These are phyloP conservation scores for Asarcornis scutulata DNA, from an alignment of 2,113 vertebrate species.

Conservation along the genomic window DNA sequence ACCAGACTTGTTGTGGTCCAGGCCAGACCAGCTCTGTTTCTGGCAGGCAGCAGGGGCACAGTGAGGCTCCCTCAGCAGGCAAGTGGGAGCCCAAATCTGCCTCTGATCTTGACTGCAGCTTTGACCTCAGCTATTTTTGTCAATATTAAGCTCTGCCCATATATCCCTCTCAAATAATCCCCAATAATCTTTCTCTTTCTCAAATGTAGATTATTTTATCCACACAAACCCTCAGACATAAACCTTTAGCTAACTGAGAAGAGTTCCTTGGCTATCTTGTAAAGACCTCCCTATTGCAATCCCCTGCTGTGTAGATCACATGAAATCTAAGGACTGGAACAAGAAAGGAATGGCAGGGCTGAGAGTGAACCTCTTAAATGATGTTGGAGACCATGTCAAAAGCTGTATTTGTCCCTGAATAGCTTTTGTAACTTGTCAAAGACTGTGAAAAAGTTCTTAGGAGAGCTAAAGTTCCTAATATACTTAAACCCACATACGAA, in stretches of 20 bases:
- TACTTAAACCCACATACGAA: not conserved
- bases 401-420: not conserved
- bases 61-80: not conserved
- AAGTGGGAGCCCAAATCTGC: not conserved
- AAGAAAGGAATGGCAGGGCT: not conserved
- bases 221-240: not conserved
- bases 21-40: not conserved
- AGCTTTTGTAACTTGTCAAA: not conserved
- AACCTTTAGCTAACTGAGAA: not conserved
- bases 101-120: not conserved
- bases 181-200: not conserved
- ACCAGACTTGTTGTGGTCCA: not conserved
- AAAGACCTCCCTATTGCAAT: rapidly evolving
- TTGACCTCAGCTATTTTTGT: not conserved
- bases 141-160: not conserved
- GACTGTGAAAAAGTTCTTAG: not conserved
- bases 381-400: not conserved
- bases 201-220: not conserved
- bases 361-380: not conserved
- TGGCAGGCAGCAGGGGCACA: not conserved
- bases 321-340: not conserved
- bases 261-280: not conserved
- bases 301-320: not conserved
- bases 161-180: not conserved
- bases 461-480: not conserved